A percentile compares a stretch with the other conserved stretches of the same genome.
Conservation (phyloP, 1,140 invertebrate genomes). For the Halictus rubicundus region DNA sequence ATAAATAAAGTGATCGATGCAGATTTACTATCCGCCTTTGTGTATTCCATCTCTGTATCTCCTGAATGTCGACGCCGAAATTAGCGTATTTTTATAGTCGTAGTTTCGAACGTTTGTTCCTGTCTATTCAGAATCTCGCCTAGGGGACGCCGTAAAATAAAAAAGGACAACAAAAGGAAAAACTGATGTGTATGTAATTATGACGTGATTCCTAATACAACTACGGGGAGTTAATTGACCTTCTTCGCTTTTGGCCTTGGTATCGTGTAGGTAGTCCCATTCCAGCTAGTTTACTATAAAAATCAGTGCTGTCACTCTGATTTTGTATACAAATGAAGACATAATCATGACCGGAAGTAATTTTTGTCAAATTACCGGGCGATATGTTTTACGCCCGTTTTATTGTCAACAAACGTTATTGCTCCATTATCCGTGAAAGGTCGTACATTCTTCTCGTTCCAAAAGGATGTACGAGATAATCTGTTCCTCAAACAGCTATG, state of each 20-base stretch:
- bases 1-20: constrained; percentile 65
- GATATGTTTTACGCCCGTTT: constrained; percentile 40
- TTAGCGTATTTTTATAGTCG: background rate
- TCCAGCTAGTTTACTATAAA: constrained; percentile 20
- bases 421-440: constrained; percentile 42
- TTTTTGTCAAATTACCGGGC: constrained; percentile 35
- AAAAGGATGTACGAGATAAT: constrained; percentile 60
- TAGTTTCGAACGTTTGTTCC: background rate
- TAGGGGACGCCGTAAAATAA: background rate
- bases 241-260: constrained; percentile 43
- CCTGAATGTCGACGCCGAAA: background rate
- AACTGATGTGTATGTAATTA: constrained; percentile 16
- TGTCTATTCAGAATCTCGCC: background rate
- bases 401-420: constrained; percentile 16
- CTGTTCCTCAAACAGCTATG: constrained; percentile 29
- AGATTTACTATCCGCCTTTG: constrained; percentile 25
- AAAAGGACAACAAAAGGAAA: constrained; percentile 5
- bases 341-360: constrained; percentile 60
- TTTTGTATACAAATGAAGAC: constrained; percentile 16
- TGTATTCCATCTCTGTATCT: background rate
- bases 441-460: constrained; percentile 55
- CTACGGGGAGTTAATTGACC: constrained; percentile 40
- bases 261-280: background rate
- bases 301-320: constrained; percentile 8
- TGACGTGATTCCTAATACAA: constrained; percentile 27